A percentile compares a stretch with the other conserved stretches of the same genome.
phyloP scores from a whole-genome alignment of 2,113 vertebrate species.

The Tragulus kanchil region DNA sequence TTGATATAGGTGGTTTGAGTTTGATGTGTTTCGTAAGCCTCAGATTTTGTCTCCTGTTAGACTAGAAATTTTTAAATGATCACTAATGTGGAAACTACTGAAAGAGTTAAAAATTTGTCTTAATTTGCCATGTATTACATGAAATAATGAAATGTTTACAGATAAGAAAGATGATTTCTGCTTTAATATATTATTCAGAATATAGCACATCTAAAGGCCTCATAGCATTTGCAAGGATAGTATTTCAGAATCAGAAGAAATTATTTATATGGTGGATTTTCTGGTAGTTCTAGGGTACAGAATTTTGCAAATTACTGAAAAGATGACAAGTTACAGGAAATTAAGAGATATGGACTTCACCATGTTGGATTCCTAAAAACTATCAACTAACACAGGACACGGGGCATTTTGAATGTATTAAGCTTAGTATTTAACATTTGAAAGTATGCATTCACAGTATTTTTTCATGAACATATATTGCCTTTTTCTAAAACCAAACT shows the following conservation, averaged over 20 bases:
- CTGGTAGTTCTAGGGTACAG: not conserved
- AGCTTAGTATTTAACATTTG: not conserved
- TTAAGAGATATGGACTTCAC: constrained; percentile 45
- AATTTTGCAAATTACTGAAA: constrained; percentile 69
- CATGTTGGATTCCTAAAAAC: constrained; percentile 23
- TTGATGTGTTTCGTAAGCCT: not conserved
- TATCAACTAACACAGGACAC: not conserved
- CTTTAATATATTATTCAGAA: not conserved
- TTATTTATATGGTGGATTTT: constrained; percentile 68
- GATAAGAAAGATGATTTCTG: not conserved
- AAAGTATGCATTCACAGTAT: not conserved
- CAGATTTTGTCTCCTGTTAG: not conserved
- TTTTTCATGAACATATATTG: not conserved
- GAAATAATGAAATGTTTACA: constrained; percentile 29
- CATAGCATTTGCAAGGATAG: not conserved
- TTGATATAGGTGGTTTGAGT: not conserved
- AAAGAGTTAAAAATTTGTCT: not conserved
- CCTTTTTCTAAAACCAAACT: not conserved
- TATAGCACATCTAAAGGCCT: not conserved
- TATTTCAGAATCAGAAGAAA: constrained; percentile 45
- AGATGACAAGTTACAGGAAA: constrained; percentile 67
- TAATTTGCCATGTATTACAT: not conserved
- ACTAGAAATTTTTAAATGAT: not conserved
- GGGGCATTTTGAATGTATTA: not conserved
- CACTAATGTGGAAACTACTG: not conserved